Evolutionary conservation across 2,888 invertebrate genomes (phyloP).

Genomic region (Eucriotettix oculatus): DNA sequence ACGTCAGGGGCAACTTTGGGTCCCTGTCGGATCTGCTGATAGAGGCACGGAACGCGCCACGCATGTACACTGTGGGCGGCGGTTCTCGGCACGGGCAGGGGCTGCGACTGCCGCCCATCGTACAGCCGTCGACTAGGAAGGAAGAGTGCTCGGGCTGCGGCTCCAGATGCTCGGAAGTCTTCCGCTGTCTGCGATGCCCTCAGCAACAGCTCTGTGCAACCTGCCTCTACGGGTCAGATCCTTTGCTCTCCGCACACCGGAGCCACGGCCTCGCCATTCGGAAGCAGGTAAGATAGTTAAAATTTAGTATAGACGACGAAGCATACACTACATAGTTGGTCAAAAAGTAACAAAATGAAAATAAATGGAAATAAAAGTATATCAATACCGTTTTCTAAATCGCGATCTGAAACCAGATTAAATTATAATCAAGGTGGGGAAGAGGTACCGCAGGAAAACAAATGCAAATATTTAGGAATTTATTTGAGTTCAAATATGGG

Average conservation of each 20-base stretch:
- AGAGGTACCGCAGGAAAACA: no score
- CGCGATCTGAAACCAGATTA: no score
- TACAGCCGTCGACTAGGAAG: background rate
- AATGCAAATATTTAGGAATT: no score
- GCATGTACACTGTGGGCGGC: background rate
- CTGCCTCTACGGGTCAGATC: constrained; percentile 5
- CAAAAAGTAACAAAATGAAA: no score
- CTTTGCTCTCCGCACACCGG: background rate
- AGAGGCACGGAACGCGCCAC: background rate
- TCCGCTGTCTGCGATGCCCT: constrained; percentile 12
- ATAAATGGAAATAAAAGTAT: no score
- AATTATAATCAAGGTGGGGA: no score
- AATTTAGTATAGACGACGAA: no score
- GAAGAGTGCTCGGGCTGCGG: background rate
- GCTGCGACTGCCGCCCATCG: constrained; percentile 1
- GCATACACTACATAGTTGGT: no score
- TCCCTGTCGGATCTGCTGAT: background rate
- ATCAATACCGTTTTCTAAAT: no score
- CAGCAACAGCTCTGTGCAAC: constrained; percentile 10
- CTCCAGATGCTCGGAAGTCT: background rate
- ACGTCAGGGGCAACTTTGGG: constrained; percentile 8
- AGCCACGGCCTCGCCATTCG: background rate
- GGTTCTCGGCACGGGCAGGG: background rate
- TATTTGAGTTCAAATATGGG: no score
- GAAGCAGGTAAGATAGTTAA: background rate